phyloP scores from a whole-genome alignment of 2,888 invertebrate species.

The Yponomeuta sedellus region DNA sequence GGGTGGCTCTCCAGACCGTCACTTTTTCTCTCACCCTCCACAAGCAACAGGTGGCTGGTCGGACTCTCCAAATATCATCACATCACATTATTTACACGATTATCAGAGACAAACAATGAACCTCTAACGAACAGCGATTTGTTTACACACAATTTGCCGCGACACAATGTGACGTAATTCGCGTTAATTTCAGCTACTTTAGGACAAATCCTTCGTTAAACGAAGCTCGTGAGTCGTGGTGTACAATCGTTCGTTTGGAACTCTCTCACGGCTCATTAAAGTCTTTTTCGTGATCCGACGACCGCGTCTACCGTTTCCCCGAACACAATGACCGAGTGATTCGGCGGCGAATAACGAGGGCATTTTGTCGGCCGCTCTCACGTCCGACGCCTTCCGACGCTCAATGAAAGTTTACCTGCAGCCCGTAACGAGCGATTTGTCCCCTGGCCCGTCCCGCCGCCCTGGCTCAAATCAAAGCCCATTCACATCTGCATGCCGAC shows the following conservation, averaged over 20 bases:
- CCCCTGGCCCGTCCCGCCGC: slow-evolving; percentile 54
- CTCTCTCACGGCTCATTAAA: slow-evolving; percentile 76
- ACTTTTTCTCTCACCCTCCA: slow-evolving; percentile 59
- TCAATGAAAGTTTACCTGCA: slow-evolving; percentile 78
- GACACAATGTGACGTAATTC: slow-evolving; percentile 38
- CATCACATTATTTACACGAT: slow-evolving; percentile 4
- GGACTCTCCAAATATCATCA: slow-evolving; percentile 39
- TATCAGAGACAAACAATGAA: slow-evolving; percentile 10
- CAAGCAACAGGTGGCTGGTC: slow-evolving; percentile 59
- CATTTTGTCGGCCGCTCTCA: slow-evolving; percentile 76
- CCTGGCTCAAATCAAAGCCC: slow-evolving; percentile 75
- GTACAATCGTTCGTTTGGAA: slow-evolving; percentile 72
- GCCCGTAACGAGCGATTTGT: slow-evolving; percentile 76
- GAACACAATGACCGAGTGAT: slow-evolving; percentile 75
- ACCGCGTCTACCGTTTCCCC: slow-evolving; percentile 75
- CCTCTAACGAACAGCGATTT: slow-evolving; percentile 21
- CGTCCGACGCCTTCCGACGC: slow-evolving; percentile 77
- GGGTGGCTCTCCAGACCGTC: slow-evolving; percentile 35
- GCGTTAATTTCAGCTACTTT: slow-evolving; percentile 58
- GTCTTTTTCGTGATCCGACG: slow-evolving; percentile 73
- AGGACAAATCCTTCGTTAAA: slow-evolving; percentile 71
- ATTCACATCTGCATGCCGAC: slow-evolving; percentile 78
- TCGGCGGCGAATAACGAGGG: slow-evolving; percentile 77
- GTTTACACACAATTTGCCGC: slow-evolving; percentile 23
- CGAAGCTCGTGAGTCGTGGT: slow-evolving; percentile 36